Percentiles rank a stretch among this genome's conserved stretches.
phyloP scores from a whole-genome alignment of 2,113 vertebrate genomes.

The Carassius gibelio region DNA sequence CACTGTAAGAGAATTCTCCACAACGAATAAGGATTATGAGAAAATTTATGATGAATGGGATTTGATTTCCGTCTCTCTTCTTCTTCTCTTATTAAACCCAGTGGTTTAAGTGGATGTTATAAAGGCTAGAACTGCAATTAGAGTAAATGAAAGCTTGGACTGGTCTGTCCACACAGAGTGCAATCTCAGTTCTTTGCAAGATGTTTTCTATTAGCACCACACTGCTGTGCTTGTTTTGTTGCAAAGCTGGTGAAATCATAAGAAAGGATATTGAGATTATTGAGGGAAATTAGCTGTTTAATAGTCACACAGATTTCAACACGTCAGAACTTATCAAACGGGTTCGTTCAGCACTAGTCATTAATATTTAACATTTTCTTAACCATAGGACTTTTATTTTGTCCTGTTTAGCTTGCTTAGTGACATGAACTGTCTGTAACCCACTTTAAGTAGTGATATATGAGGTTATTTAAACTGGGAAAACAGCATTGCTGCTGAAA shows the following conservation, averaged over 20 bases:
- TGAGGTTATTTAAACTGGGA: constrained; percentile 19
- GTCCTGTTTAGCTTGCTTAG: not conserved
- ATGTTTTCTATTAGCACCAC: not conserved
- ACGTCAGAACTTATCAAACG: not conserved
- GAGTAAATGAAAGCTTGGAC: constrained; percentile 30
- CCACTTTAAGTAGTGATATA: constrained; percentile 11
- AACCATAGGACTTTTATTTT: constrained; percentile 8
- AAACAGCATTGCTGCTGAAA: constrained; percentile 5
- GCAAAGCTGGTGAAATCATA: not conserved
- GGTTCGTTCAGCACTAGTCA: not conserved
- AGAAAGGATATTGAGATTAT: not conserved
- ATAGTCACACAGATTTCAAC: not conserved
- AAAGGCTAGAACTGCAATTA: constrained; percentile 29
- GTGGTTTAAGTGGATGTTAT: constrained; percentile 24
- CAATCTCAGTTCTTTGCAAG: constrained; percentile 19
- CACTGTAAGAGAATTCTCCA: not conserved
- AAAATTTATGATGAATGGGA: not conserved
- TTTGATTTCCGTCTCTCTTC: constrained; percentile 1
- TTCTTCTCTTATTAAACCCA: constrained; percentile 20
- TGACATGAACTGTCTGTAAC: not conserved
- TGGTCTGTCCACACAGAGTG: constrained; percentile 19
- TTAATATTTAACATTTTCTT: not conserved
- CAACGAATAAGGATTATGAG: constrained; percentile 12
- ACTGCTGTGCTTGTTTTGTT: not conserved
- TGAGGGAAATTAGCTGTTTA: constrained; percentile 15